Conservation (phyloP, 1,140 invertebrate species). For the Nephotettix cincticeps region DNA sequence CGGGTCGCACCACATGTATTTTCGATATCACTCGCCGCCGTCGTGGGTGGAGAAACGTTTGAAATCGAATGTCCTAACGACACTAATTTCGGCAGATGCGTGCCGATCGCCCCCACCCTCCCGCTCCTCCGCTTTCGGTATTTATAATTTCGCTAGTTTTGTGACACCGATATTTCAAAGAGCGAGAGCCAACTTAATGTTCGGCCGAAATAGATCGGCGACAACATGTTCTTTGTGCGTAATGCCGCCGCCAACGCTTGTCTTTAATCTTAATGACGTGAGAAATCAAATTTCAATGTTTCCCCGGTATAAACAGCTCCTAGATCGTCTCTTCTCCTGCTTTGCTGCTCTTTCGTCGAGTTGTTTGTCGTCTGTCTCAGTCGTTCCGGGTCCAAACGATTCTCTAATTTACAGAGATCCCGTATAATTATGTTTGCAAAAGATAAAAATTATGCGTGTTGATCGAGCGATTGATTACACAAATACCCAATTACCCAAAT, state of each 20-base stretch:
- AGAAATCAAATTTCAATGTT: conserved; percentile 22
- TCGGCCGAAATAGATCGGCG: conserved; percentile 19
- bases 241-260: not conserved
- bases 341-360: too few species aligned
- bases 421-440: too few species aligned
- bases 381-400: too few species aligned
- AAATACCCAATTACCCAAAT: too few species aligned
- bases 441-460: too few species aligned
- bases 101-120: not conserved
- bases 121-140: conserved; percentile 5
- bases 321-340: too few species aligned
- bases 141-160: conserved; percentile 27
- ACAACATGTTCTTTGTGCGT: conserved; percentile 14
- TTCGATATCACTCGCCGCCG: conserved; percentile 23
- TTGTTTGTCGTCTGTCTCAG: too few species aligned
- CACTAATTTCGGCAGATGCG: conserved; percentile 32
- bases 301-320: not conserved
- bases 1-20: conserved; percentile 26
- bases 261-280: conserved; percentile 19
- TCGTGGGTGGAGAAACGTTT: conserved; percentile 11
- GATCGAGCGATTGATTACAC: too few species aligned
- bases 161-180: conserved; percentile 27
- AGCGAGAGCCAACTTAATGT: conserved; percentile 25
- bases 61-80: conserved; percentile 32
- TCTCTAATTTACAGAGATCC: too few species aligned